Percentiles rank a stretch among this genome's conserved stretches.
These are phyloP conservation scores for Temnothorax unifasciatus DNA, from an alignment of 2,888 invertebrate genomes.

Conservation along the genomic window DNA sequence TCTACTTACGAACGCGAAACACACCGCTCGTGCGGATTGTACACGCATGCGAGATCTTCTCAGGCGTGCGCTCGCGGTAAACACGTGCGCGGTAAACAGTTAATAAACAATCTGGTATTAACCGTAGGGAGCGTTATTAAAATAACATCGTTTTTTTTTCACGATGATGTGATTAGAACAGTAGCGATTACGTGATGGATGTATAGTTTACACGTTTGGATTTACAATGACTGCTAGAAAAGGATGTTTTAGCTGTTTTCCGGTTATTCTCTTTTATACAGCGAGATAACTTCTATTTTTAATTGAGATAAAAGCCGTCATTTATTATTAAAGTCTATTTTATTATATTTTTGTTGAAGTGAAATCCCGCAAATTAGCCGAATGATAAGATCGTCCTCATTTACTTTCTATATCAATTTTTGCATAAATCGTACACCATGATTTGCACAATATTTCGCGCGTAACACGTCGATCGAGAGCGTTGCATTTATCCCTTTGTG, in stretches of 20 bases:
- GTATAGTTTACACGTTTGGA: neutral
- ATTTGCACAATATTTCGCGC: constrained; percentile 8
- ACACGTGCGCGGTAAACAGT: neutral
- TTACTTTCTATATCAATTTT: neutral
- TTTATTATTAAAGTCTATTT: neutral
- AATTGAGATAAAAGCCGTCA: neutral
- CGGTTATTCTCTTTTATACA: neutral
- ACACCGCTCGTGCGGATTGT: constrained; percentile 24
- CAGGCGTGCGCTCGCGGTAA: constrained; percentile 15
- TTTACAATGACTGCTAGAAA: neutral
- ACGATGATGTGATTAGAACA: neutral
- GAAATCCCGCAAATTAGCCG: neutral
- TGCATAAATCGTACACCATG: neutral
- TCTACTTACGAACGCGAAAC: neutral
- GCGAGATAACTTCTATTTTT: neutral
- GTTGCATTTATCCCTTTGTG: constrained; percentile 1
- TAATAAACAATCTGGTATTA: constrained; percentile 22
- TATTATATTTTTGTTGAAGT: neutral
- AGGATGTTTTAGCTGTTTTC: neutral
- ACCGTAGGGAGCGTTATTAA: constrained; percentile 7
- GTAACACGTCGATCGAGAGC: neutral
- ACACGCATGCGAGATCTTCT: constrained; percentile 10
- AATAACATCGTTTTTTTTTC: constrained; percentile 27
- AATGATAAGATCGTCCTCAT: neutral
- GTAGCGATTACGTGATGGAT: neutral